phyloP scores from a whole-genome alignment of 2,888 invertebrate species.

The Athrips mouffetella region DNA sequence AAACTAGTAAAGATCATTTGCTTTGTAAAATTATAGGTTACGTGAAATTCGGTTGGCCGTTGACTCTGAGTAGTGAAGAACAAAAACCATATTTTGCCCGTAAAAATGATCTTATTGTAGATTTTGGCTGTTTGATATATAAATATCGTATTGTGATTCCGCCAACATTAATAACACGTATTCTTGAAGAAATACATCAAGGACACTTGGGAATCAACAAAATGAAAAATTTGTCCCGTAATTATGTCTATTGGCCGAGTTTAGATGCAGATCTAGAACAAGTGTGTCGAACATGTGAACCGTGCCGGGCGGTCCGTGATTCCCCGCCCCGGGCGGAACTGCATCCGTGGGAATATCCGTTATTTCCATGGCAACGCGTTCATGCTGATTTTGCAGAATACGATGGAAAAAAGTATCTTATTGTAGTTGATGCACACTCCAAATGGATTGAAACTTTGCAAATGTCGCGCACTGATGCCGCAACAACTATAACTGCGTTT shows the following conservation, averaged over 20 bases:
- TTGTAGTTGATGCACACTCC: slow-evolving; percentile 26
- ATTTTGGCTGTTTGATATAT: slow-evolving; percentile 19
- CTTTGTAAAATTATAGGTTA: slow-evolving; percentile 23
- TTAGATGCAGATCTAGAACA: slow-evolving; percentile 20
- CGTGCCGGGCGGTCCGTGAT: slow-evolving; percentile 19
- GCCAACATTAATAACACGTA: neutral
- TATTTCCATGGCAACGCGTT: slow-evolving; percentile 26
- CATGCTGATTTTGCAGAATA: slow-evolving; percentile 26
- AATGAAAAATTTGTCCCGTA: slow-evolving; percentile 25
- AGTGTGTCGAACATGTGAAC: slow-evolving; percentile 12
- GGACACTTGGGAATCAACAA: slow-evolving; percentile 25
- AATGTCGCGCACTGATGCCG: slow-evolving; percentile 17
- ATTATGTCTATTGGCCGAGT: slow-evolving; percentile 25
- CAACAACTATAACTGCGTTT: slow-evolving; percentile 13
- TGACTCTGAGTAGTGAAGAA: slow-evolving; percentile 9
- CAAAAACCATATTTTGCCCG: slow-evolving; percentile 18
- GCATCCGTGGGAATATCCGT: slow-evolving; percentile 22
- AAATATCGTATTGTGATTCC: slow-evolving; percentile 19
- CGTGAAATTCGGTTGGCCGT: slow-evolving; percentile 25
- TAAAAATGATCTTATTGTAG: slow-evolving; percentile 12
- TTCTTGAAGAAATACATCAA: slow-evolving; percentile 7
- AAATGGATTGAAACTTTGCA: slow-evolving; percentile 28
- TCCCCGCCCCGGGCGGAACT: too few species aligned
- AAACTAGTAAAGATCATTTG: slow-evolving; percentile 15
- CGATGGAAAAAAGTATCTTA: slow-evolving; percentile 23